Conservation (phyloP, 2,888 invertebrate genomes). For the Himalopsyche tibetana region DNA sequence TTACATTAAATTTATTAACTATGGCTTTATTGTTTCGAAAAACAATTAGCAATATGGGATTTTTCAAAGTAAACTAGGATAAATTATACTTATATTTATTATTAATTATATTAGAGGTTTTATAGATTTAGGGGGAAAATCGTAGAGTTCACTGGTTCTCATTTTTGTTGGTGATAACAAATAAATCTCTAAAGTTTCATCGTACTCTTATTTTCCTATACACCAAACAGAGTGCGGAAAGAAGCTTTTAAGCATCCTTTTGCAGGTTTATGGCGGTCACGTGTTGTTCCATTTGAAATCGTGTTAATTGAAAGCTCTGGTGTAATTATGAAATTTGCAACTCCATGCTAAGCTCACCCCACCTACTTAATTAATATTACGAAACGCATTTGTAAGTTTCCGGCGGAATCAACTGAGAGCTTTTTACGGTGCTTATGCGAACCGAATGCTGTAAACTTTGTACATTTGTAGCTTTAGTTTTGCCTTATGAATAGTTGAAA, state of each 20-base stretch:
- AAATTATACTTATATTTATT: no score
- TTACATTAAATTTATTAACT: no score
- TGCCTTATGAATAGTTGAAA: not conserved
- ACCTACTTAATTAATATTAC: constrained; percentile 32
- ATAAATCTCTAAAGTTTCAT: not conserved
- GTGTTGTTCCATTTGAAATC: constrained; percentile 44
- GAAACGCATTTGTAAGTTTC: constrained; percentile 13
- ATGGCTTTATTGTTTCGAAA: no score
- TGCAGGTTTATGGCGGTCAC: constrained; percentile 47
- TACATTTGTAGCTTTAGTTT: not conserved
- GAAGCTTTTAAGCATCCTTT: constrained; percentile 13
- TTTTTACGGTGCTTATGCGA: not conserved
- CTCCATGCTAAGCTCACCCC: not conserved
- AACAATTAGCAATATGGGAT: no score
- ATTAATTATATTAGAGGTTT: no score
- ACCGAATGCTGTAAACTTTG: not conserved
- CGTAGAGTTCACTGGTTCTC: not conserved
- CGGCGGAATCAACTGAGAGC: not conserved
- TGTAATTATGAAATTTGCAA: constrained; percentile 49
- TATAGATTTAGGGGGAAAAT: no score
- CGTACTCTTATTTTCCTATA: not conserved
- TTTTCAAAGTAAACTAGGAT: no score
- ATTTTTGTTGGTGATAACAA: not conserved
- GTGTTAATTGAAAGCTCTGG: constrained; percentile 54
- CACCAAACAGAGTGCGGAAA: not conserved